Conservation (phyloP, 2,888 invertebrate species). For the Atherix ibis region DNA sequence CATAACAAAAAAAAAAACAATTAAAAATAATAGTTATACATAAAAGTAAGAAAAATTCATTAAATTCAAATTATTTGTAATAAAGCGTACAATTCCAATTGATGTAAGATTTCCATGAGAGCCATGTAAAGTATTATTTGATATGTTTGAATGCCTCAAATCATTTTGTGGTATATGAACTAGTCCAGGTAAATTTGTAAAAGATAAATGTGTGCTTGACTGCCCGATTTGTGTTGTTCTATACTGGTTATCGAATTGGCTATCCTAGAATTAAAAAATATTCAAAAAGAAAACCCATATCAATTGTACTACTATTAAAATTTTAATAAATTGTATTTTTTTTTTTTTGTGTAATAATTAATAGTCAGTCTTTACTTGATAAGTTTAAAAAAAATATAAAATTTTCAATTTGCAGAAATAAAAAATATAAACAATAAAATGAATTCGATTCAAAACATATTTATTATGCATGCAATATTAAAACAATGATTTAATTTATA, state of each 20-base stretch:
- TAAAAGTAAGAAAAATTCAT: not conserved
- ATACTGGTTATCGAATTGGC: slow-evolving; percentile 10
- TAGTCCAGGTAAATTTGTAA: slow-evolving; percentile 24
- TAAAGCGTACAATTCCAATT: slow-evolving; percentile 16
- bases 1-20: not conserved
- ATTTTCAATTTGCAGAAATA: too few species aligned
- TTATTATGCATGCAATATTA: not conserved
- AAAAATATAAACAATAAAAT: too few species aligned
- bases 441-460: too few species aligned
- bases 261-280: slow-evolving; percentile 5
- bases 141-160: slow-evolving; percentile 15
- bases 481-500: slow-evolving; percentile 10
- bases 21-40: not conserved
- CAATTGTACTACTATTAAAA: too few species aligned
- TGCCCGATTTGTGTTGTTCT: slow-evolving; percentile 10
- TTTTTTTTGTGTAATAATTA: too few species aligned
- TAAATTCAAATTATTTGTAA: too few species aligned
- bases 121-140: slow-evolving; percentile 17
- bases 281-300: too few species aligned
- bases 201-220: slow-evolving; percentile 27
- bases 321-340: too few species aligned
- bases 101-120: slow-evolving; percentile 24
- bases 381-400: too few species aligned
- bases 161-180: slow-evolving; percentile 11
- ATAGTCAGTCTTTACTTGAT: too few species aligned